Conservation (phyloP, 2,888 invertebrate genomes). For the Eucera pruinosa region DNA sequence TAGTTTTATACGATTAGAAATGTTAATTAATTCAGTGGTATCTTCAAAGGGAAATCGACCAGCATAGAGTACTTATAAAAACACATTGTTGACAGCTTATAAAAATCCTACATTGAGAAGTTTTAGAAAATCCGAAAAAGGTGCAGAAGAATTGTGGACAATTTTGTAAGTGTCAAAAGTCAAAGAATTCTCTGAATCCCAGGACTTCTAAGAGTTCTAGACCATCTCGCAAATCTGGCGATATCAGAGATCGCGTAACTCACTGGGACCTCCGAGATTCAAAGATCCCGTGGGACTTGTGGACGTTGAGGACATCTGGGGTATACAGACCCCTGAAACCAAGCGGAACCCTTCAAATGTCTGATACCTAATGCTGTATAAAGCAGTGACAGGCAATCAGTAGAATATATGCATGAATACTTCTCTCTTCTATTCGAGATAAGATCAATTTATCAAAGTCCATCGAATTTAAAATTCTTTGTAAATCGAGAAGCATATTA, state of each 20-base stretch:
- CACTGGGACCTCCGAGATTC: neutral
- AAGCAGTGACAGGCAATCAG: neutral
- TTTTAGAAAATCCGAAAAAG: neutral
- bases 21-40: no score
- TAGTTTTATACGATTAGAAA: no score
- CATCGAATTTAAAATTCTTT: no score
- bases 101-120: neutral
- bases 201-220: no score
- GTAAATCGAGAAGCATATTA: no score
- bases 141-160: neutral
- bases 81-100: neutral
- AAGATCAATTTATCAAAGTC: neutral
- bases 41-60: no score
- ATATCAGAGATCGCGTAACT: constrained; percentile 18
- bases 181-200: neutral
- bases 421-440: neutral
- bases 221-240: constrained; percentile 8
- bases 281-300: neutral
- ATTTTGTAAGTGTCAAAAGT: neutral
- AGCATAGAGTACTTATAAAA: no score
- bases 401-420: neutral
- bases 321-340: constrained; percentile 1
- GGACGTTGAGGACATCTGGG: constrained; percentile 24
- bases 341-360: constrained; percentile 2
- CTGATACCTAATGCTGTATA: neutral